Evolutionary conservation across 1,140 invertebrate genomes (phyloP).

Genomic region (Protaetia brevitarsis): DNA sequence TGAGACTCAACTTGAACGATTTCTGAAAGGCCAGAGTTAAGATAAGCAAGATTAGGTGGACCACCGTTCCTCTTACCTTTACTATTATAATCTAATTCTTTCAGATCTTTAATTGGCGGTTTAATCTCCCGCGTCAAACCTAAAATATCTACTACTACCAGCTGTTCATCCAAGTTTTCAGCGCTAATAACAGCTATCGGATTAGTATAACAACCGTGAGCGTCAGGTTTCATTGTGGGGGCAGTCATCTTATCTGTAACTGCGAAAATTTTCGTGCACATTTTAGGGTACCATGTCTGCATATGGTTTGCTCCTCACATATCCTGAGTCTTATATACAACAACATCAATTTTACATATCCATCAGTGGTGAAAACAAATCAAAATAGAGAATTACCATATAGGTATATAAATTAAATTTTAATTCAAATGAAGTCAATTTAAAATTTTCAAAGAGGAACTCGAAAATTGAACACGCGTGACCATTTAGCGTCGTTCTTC

Average conservation of each 20-base stretch:
- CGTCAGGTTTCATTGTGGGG: neutral
- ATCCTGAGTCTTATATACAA: too few species aligned
- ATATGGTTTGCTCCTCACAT: too few species aligned
- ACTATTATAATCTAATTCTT: conserved; percentile 6
- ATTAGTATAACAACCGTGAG: neutral
- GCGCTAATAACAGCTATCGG: neutral
- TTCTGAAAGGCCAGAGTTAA: neutral
- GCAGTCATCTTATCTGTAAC: neutral
- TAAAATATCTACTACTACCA: neutral
- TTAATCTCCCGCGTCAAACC: neutral
- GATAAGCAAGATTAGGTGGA: neutral
- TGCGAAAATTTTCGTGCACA: too few species aligned
- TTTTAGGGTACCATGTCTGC: too few species aligned
- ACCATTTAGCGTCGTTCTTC: too few species aligned
- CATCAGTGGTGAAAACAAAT: too few species aligned
- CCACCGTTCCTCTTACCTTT: neutral
- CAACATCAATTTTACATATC: too few species aligned
- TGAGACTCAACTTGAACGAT: conserved; percentile 18
- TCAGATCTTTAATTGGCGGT: conserved; percentile 1
- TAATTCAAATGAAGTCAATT: too few species aligned
- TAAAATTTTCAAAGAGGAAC: too few species aligned
- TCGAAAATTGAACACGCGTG: too few species aligned
- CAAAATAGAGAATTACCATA: too few species aligned
- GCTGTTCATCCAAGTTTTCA: neutral
- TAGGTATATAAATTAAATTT: too few species aligned